Percentiles rank a stretch among this genome's conserved stretches.
phyloP scores from a whole-genome alignment of 2,888 invertebrate genomes.

The Habroteleia sp. region DNA sequence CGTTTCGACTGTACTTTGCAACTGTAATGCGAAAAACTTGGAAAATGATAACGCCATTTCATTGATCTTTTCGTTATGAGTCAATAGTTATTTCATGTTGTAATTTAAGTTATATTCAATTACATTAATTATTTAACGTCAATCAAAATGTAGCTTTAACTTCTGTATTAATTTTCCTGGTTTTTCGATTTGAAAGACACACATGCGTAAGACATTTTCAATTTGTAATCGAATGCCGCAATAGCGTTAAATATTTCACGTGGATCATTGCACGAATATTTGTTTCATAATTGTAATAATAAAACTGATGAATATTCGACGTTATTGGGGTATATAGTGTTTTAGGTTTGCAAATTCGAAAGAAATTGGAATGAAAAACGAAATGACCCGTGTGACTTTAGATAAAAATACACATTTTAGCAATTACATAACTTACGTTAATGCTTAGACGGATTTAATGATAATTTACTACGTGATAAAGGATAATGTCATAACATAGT shows the following conservation, averaged over 20 bases:
- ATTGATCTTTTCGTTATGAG: neutral
- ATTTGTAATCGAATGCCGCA: too few species aligned
- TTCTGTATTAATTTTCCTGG: constrained; percentile 7
- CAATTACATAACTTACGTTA: constrained; percentile 60
- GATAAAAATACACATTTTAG: constrained; percentile 56
- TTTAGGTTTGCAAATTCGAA: constrained; percentile 3
- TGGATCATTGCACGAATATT: neutral
- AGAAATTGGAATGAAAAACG: constrained; percentile 19
- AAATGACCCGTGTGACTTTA: constrained; percentile 51
- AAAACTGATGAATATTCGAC: neutral
- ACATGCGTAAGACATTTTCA: too few species aligned
- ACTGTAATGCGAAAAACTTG: constrained; percentile 23
- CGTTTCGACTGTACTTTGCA: neutral
- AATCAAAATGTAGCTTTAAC: neutral
- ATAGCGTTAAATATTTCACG: neutral
- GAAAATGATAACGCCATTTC: constrained; percentile 10
- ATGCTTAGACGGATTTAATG: constrained; percentile 59
- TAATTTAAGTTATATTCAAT: neutral
- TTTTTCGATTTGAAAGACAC: constrained; percentile 8
- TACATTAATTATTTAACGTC: neutral
- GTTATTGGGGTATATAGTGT: constrained; percentile 6
- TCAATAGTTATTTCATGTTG: neutral
- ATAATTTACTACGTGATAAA: constrained; percentile 64
- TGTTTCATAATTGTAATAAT: constrained; percentile 2
- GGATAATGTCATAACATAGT: constrained; percentile 56